Conservation (phyloP, 1,140 invertebrate species). For the Solenopsis invicta region DNA sequence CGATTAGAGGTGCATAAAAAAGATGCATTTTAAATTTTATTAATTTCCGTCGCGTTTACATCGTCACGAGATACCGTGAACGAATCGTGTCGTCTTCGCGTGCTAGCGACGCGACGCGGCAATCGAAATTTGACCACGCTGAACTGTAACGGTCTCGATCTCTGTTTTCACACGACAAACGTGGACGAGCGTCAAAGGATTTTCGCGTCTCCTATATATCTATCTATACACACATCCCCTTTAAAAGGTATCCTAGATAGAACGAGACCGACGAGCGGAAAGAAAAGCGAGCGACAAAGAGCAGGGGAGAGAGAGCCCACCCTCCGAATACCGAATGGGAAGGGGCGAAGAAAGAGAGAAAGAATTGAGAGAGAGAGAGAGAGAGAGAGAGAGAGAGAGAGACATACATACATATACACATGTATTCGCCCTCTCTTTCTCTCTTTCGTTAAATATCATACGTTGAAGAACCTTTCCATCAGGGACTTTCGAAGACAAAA, state of each 20-base stretch:
- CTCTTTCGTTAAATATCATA: constrained; percentile 78
- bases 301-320: not conserved
- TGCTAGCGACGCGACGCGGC: no score
- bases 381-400: not conserved
- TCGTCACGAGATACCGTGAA: not conserved
- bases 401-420: constrained; percentile 15
- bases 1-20: not conserved
- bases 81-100: not conserved
- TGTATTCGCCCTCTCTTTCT: constrained; percentile 62
- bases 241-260: constrained; percentile 45
- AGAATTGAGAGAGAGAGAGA: no score
- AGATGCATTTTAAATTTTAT: not conserved
- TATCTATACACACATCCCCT: constrained; percentile 23
- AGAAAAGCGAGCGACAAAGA: constrained; percentile 20
- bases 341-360: constrained; percentile 9
- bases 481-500: constrained; percentile 80
- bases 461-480: constrained; percentile 78
- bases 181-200: constrained; percentile 14
- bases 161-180: not conserved
- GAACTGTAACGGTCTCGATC: not conserved
- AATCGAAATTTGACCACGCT: not conserved
- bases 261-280: constrained; percentile 5
- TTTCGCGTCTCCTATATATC: not conserved
- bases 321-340: not conserved
- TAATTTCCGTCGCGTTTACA: not conserved